Evolutionary conservation across 64 coral and sea anemone genomes (phyloP), one percentile per base, ranked within the genome.

Genomic region (Montipora sp.): DNA sequence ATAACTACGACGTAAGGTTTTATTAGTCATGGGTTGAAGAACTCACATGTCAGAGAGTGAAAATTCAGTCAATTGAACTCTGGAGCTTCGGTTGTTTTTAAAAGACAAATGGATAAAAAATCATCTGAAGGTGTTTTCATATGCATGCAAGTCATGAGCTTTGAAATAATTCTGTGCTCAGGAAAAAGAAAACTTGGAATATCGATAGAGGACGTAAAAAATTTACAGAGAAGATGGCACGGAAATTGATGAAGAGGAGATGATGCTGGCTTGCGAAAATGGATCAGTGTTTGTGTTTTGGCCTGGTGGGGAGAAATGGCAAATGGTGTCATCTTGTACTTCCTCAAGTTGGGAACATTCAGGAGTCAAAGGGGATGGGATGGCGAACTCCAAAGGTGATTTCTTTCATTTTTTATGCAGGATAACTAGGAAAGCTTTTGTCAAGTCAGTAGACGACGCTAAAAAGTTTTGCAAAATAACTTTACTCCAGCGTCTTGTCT

Each of bases 191-290:
- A 75, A 75, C 73, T 75, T 75, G 73, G 22, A 75, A 75, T 75
- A 75, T 8, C 4, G 73, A 22, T 12, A 44, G 73, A 75, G 73
- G 13, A 44, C 23, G 36, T 75, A 75, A 75, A 75, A 45, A 45
- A 10, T 75, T 44, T 75, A 10, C 73, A 27, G 46, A 44, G 73
- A 75, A 12, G 73, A 75, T 75, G 43, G 73, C 21, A 5, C 27
- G 73, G 73, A 75, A 75, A 75, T 75, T 44, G 73, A 75, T 44
- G 73, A 75, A 75, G 73, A 75, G 47, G 73, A 75, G 73, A 75
- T 2, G 24, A 75, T 75, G 73, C 73, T 75, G 18, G 70, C 70
- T 23, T 73, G 70, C 23, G 70, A 73, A 21, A 73, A 73, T 21
- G 70, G 70, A 73, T 7, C 70, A 23, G 70, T 75, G 73, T 75